Percentiles rank a stretch among this genome's conserved stretches.
These are phyloP conservation scores for Gymnopithys bicolor DNA, from an alignment of 2,797 vertebrate genomes.

Conservation along the genomic window DNA sequence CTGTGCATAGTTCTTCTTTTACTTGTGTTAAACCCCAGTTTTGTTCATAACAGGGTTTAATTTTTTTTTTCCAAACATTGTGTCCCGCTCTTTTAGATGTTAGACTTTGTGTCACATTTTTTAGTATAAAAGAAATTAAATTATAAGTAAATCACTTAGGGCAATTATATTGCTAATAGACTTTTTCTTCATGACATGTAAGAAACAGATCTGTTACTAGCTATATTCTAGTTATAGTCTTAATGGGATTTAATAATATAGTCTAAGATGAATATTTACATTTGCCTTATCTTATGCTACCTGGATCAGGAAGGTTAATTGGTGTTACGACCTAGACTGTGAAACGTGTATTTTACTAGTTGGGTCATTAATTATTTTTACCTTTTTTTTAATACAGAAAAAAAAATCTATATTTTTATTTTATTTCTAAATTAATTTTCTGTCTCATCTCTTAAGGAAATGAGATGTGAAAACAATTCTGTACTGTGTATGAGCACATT, in stretches of 20 bases:
- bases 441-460: constrained; percentile 61
- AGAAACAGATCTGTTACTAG: too few relatives aligned
- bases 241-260: neutral
- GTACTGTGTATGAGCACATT: neutral
- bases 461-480: constrained; percentile 56
- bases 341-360: neutral
- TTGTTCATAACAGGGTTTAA: too few relatives aligned
- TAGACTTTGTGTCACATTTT: too few relatives aligned
- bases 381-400: neutral
- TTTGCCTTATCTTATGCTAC: neutral
- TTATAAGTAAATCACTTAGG: too few relatives aligned
- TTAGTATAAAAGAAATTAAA: too few relatives aligned
- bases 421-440: constrained; percentile 69
- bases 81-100: too few relatives aligned
- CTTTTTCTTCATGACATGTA: too few relatives aligned
- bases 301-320: neutral
- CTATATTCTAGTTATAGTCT: neutral
- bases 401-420: neutral
- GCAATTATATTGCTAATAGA: too few relatives aligned
- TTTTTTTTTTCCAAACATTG: too few relatives aligned
- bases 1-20: too few relatives aligned
- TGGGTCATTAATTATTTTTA: neutral
- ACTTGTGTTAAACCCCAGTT: too few relatives aligned
- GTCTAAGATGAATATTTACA: neutral
- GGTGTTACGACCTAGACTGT: neutral